These are phyloP conservation scores for Caenorhabditis sp. DNA, from an alignment of 2,888 invertebrate genomes.

Conservation along the genomic window DNA sequence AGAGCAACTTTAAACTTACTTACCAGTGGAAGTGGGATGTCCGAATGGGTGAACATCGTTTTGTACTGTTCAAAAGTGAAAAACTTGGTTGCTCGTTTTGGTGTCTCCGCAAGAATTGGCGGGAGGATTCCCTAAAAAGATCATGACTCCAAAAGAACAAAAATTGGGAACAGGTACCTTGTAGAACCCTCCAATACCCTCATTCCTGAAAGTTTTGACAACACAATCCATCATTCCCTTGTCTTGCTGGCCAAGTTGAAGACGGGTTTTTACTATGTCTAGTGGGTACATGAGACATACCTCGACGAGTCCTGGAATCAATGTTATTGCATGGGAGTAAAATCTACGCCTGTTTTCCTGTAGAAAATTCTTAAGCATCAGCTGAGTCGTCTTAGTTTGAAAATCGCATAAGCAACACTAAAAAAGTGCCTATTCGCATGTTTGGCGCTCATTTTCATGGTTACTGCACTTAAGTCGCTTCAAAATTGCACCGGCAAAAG, in stretches of 20 bases:
- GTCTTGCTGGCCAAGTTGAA: constrained; percentile 88
- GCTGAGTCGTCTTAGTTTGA: too few relatives aligned
- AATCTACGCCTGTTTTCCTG: too few relatives aligned
- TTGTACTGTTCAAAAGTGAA: constrained; percentile 96
- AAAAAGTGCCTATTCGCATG: too few relatives aligned
- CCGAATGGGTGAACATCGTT: constrained; percentile 88
- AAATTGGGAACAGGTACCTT: constrained; percentile 51
- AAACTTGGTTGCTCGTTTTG: constrained; percentile 95
- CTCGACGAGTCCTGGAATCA: constrained; percentile 88
- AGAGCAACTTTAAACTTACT: constrained; percentile 17
- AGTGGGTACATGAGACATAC: constrained; percentile 97
- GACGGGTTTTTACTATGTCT: constrained; percentile 93
- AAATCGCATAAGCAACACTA: too few relatives aligned
- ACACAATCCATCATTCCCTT: constrained; percentile 92
- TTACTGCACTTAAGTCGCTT: too few relatives aligned
- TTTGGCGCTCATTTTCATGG: too few relatives aligned
- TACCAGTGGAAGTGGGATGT: constrained; percentile 69
- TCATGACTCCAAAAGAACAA: neutral
- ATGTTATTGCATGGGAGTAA: too few relatives aligned
- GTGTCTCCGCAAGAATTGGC: constrained; percentile 94
- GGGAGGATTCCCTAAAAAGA: constrained; percentile 93
- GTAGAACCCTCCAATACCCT: constrained; percentile 86
- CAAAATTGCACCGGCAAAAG: too few relatives aligned
- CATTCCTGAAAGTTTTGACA: constrained; percentile 91
- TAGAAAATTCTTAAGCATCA: too few relatives aligned